Base-by-base conservation (phyloP, 2,797 vertebrate genomes). In the Phoxinus dragarum region DNA sequence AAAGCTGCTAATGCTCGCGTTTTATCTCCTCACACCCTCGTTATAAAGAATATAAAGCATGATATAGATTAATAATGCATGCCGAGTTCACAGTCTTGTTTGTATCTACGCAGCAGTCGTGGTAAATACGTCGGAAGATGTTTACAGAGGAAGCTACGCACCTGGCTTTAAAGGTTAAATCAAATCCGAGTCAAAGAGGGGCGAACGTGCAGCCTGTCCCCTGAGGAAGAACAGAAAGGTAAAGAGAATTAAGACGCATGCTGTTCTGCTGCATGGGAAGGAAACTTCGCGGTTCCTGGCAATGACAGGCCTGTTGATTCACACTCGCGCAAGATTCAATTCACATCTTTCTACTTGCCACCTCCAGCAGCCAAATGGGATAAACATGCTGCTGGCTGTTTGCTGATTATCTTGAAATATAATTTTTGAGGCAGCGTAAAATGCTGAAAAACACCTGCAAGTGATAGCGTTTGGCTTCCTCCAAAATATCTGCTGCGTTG, bases 141-240 rank as follows among this genome's bases (percentile, higher is more conserved):
- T 91, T 91, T 88, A 89, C 90, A 76, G 75, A 90, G 90, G 86
- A 88, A 87, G 78, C 74, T 54, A 34, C 77, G 67, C 84, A 91
- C 89, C 88, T 89, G 86, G 77, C 81, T 86, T 91, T 90, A 91
- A 92, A 92, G 91, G 92, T 91, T 92, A 91, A 90, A 91, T 90
- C 88, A 89, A 88, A 90, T 91, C 90, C 76, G 54, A 89, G 89
- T 92, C 89, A 91, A 90, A 88, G 87, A 88, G 80, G 88, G 86
- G 81, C 54, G 89, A 90, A 84, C 82, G 82, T 85, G 76, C 78
- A 64, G 66, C 21, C 34, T 68, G 75, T 89, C 89, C 85, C 79
- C 80, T 27, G 87, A 83, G 90, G 82, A 49, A 56, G 72, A 71
- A 75, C 78, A 87, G 78, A 90, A 90, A 87, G 90, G 87, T 86